A percentile compares a stretch with the other conserved stretches of the same genome.
These are phyloP conservation scores for Scleropages formosus DNA, from an alignment of 2,797 vertebrate species.

Conservation along the genomic window DNA sequence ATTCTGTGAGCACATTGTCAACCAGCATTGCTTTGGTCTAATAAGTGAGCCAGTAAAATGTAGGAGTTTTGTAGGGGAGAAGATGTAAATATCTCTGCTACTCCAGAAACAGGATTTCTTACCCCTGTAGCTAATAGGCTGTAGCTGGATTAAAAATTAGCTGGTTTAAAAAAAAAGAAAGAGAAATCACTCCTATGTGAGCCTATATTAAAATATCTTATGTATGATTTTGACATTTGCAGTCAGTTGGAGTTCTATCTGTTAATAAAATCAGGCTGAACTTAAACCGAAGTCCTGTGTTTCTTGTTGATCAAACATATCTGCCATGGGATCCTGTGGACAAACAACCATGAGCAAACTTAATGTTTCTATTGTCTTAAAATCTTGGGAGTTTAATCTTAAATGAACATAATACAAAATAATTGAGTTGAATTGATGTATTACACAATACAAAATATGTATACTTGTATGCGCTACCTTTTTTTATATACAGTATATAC, in stretches of 20 bases:
- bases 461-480: too few species aligned
- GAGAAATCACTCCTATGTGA: slow-evolving; percentile 29
- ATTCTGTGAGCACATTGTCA: not conserved
- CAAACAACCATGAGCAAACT: too few species aligned
- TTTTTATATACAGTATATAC: too few species aligned
- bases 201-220: slow-evolving; percentile 23
- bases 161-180: slow-evolving; percentile 26
- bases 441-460: too few species aligned
- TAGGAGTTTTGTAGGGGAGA: not conserved
- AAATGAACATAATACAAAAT: too few species aligned
- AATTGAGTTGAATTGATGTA: too few species aligned
- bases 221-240: slow-evolving; percentile 39
- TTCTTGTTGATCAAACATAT: not conserved
- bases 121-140: slow-evolving; percentile 15
- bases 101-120: not conserved
- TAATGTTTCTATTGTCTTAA: too few species aligned
- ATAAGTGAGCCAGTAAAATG: not conserved
- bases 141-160: slow-evolving; percentile 16
- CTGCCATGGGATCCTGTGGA: too few species aligned
- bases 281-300: not conserved
- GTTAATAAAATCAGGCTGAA: slow-evolving; percentile 36
- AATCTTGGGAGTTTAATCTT: too few species aligned
- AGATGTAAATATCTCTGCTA: not conserved
- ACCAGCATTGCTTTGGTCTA: not conserved
- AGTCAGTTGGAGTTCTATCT: slow-evolving; percentile 40